Evolutionary conservation across 2,797 vertebrate species (phyloP).

Genomic region (Masticophis lateralis): DNA sequence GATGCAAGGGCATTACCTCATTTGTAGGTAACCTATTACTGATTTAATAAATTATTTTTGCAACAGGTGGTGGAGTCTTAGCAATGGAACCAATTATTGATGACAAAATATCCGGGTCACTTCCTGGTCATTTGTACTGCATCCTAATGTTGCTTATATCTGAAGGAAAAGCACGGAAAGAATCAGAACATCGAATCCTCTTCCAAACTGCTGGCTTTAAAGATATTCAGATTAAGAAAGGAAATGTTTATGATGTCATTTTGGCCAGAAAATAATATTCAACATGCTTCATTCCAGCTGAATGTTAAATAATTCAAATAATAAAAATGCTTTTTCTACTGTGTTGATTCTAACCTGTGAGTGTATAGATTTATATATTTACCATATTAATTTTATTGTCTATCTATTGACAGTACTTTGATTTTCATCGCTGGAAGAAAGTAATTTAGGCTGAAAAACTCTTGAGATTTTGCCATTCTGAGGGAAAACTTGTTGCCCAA

Average conservation of each 20-base stretch:
- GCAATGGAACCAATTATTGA: background rate
- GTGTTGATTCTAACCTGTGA: constrained; percentile 11
- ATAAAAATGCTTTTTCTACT: background rate
- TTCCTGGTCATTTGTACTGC: background rate
- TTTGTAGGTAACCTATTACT: background rate
- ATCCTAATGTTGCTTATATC: constrained; percentile 46
- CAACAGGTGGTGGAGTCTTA: background rate
- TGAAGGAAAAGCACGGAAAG: constrained; percentile 79
- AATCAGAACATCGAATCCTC: constrained; percentile 72
- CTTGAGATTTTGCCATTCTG: no score
- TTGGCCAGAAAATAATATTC: constrained; percentile 73
- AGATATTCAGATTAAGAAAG: constrained; percentile 68
- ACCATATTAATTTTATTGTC: background rate
- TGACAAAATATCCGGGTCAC: background rate
- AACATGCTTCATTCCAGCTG: background rate
- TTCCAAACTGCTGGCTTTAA: constrained; percentile 76
- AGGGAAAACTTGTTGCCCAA: no score
- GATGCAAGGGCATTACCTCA: background rate
- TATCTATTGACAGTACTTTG: background rate
- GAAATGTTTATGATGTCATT: constrained; percentile 79
- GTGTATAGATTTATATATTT: background rate
- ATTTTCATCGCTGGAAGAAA: no score
- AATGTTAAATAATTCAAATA: background rate
- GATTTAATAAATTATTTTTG: background rate
- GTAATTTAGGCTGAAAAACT: no score